These are phyloP conservation scores for Erpornis zantholeuca DNA, from an alignment of 2,113 vertebrate species.

Conservation along the genomic window DNA sequence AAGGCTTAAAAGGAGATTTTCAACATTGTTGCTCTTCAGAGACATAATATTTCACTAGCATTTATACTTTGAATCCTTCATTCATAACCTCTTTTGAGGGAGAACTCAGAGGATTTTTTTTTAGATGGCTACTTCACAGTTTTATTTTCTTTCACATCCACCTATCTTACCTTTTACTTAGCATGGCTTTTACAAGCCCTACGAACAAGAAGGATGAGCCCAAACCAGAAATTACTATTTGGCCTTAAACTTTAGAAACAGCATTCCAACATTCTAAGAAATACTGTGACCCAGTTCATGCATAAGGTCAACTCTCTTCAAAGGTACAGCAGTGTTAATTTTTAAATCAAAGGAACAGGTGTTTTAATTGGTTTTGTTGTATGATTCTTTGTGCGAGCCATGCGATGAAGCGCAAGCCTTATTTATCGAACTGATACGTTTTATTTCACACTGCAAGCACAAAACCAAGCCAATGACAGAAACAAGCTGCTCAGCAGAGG, in stretches of 20 bases:
- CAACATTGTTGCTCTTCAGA: not conserved
- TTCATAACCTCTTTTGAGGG: not conserved
- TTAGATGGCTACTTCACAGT: fast-evolving
- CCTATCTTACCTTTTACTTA: not conserved
- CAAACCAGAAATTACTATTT: not conserved
- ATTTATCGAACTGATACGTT: not conserved
- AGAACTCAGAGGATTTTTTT: not conserved
- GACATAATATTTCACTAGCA: not conserved
- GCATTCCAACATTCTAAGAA: too few relatives aligned
- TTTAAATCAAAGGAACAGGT: not conserved
- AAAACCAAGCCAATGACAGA: not conserved
- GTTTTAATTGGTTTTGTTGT: not conserved
- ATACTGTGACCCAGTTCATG: not conserved
- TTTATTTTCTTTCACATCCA: not conserved
- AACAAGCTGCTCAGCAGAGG: not conserved
- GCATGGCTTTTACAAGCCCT: not conserved
- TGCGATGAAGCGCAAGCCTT: not conserved
- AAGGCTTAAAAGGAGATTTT: not conserved
- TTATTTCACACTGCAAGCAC: not conserved
- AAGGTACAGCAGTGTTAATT: not conserved
- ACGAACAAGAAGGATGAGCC: not conserved
- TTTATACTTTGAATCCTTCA: not conserved
- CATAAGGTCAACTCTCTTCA: not conserved
- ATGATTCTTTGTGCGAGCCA: fast-evolving
- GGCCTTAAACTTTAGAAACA: not conserved